These are phyloP conservation scores for Ormia ochracea DNA, from an alignment of 2,888 invertebrate species.

Conservation along the genomic window DNA sequence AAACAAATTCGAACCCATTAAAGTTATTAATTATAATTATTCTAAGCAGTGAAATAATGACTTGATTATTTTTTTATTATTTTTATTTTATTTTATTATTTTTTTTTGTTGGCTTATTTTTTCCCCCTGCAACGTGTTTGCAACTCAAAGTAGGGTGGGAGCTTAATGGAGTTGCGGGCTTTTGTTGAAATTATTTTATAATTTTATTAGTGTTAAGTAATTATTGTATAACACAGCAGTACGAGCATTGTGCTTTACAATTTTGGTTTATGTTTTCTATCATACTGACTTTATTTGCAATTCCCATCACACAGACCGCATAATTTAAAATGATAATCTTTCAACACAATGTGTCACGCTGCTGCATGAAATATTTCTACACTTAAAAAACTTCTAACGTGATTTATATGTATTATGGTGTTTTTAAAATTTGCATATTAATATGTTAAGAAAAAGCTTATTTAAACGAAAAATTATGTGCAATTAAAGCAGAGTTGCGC, in stretches of 20 bases:
- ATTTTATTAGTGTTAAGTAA: slow-evolving; percentile 24
- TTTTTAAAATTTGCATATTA: slow-evolving; percentile 43
- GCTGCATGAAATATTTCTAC: slow-evolving; percentile 33
- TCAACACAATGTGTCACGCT: slow-evolving; percentile 27
- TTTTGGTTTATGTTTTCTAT: background rate
- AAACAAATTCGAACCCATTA: slow-evolving; percentile 6
- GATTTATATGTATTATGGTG: slow-evolving; percentile 26
- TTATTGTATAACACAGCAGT: slow-evolving; percentile 32
- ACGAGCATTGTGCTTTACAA: slow-evolving; percentile 17
- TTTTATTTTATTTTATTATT: too few species aligned
- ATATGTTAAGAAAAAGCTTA: slow-evolving; percentile 6
- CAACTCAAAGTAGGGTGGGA: slow-evolving; percentile 30
- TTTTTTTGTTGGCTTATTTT: too few species aligned
- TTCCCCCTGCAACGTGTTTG: background rate
- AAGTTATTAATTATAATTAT: slow-evolving; percentile 49
- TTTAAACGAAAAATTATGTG: background rate
- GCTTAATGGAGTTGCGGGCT: background rate
- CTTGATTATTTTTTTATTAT: background rate
- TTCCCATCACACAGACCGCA: slow-evolving; percentile 26
- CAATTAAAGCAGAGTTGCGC: background rate
- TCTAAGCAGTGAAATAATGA: slow-evolving; percentile 35
- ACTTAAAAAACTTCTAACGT: slow-evolving; percentile 18
- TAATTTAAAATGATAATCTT: background rate
- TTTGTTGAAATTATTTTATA: background rate
- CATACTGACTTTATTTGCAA: background rate